These are phyloP conservation scores for Trogon melanurus DNA, from an alignment of 2,113 vertebrate genomes.

Conservation along the genomic window DNA sequence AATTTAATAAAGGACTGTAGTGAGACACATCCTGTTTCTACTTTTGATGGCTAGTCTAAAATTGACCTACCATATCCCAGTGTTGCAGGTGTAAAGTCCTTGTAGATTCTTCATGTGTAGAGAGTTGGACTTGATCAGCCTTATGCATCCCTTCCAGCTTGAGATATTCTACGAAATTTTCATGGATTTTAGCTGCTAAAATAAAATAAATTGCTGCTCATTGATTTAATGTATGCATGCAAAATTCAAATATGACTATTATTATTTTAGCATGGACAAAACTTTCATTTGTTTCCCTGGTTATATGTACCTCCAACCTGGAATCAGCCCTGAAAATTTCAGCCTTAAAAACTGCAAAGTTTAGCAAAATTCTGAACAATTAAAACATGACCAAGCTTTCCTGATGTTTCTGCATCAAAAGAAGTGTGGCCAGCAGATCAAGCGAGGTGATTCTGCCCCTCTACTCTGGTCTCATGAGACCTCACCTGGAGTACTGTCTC, in stretches of 20 bases:
- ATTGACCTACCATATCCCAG: not conserved
- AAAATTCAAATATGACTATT: not conserved
- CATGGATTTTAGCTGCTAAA: not conserved
- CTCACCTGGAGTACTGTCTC: too few relatives aligned
- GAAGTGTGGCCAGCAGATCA: too few relatives aligned
- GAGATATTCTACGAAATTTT: not conserved
- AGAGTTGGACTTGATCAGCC: not conserved
- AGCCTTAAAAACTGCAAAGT: not conserved
- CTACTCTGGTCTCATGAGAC: too few relatives aligned
- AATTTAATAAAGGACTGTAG: not conserved
- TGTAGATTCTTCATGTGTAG: rapidly evolving
- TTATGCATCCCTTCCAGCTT: not conserved
- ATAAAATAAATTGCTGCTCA: not conserved
- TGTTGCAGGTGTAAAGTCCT: rapidly evolving
- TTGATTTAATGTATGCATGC: not conserved
- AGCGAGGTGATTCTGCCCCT: too few relatives aligned
- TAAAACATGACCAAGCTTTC: not conserved
- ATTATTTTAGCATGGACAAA: not conserved
- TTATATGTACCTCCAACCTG: not conserved
- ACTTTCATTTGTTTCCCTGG: not conserved
- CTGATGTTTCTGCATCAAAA: not conserved
- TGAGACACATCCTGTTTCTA: not conserved
- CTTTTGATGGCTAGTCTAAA: not conserved
- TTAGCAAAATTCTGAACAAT: not conserved
- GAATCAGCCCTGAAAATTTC: not conserved